Evolutionary conservation across 2,113 vertebrate species (phyloP).

Genomic region (Otocyon megalotis): DNA sequence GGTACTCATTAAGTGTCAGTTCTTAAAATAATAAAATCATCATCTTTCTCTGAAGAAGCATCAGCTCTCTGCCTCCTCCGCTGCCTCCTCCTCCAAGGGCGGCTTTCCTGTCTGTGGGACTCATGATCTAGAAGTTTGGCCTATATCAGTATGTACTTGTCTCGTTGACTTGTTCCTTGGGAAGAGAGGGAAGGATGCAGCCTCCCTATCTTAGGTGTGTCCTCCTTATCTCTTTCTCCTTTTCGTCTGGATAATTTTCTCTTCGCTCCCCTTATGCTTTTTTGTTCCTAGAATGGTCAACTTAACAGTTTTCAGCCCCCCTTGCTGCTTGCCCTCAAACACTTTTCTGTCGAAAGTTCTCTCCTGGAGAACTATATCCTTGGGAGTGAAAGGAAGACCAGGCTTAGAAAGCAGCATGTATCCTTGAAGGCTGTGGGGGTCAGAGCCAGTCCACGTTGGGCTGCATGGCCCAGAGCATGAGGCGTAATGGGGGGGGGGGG

Average conservation of each 20-base stretch:
- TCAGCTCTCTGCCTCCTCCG: not conserved
- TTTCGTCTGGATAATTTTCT: constrained; percentile 29
- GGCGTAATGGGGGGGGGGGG: not conserved
- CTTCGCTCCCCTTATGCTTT: not conserved
- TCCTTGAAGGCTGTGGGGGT: not conserved
- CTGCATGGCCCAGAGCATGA: too few species aligned
- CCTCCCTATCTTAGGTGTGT: not conserved
- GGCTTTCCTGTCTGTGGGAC: not conserved
- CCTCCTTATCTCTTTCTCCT: not conserved
- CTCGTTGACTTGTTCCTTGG: not conserved
- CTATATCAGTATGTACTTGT: not conserved
- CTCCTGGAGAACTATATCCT: not conserved
- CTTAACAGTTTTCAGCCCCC: not conserved
- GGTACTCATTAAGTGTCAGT: not conserved
- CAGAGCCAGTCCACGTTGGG: not conserved
- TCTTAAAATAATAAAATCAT: not conserved
- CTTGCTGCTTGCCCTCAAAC: not conserved
- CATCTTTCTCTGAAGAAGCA: not conserved
- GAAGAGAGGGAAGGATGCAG: not conserved
- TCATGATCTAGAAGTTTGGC: not conserved
- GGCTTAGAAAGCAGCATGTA: not conserved
- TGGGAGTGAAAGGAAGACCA: not conserved
- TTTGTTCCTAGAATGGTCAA: not conserved
- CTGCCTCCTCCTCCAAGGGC: not conserved
- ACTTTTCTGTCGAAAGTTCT: constrained; percentile 39